A percentile compares a stretch with the other conserved stretches of the same genome.
phyloP scores from a whole-genome alignment of 64 coral and sea anemone genomes.

The Platygyra sinensis region DNA sequence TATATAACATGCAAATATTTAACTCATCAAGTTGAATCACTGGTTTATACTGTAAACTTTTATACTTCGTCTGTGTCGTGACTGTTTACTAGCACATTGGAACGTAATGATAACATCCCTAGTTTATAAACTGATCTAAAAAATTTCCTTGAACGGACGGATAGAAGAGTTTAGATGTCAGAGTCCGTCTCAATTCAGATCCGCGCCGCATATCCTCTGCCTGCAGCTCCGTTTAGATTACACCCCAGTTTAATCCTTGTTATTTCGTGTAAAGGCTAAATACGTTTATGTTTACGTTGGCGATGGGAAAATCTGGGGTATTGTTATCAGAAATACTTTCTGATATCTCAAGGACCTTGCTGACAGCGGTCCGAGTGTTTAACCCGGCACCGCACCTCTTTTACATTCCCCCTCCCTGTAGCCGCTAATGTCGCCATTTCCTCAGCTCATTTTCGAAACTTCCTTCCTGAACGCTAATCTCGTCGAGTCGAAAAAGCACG shows the following conservation, averaged over 20 bases:
- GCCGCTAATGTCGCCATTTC: conserved; percentile 52
- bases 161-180: background rate
- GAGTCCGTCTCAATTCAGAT: background rate
- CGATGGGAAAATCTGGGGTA: conserved; percentile 57
- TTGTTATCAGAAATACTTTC: conserved; percentile 63
- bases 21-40: conserved; percentile 81
- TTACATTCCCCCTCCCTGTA: conserved; percentile 41
- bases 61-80: conserved; percentile 15
- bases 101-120: conserved; percentile 8
- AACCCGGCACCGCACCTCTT: background rate
- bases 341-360: conserved; percentile 63
- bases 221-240: background rate
- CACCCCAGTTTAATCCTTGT: background rate
- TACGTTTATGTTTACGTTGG: background rate
- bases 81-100: conserved; percentile 8
- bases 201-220: background rate
- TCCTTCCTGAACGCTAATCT: conserved; percentile 67
- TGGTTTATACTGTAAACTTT: conserved; percentile 74
- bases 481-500: conserved; percentile 3
- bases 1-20: conserved; percentile 96
- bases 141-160: background rate
- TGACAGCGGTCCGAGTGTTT: conserved; percentile 57
- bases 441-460: conserved; percentile 27
- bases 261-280: background rate
- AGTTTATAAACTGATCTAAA: background rate